Conservation (phyloP, 2,113 vertebrate genomes). For the Drymodes brunneopygia region DNA sequence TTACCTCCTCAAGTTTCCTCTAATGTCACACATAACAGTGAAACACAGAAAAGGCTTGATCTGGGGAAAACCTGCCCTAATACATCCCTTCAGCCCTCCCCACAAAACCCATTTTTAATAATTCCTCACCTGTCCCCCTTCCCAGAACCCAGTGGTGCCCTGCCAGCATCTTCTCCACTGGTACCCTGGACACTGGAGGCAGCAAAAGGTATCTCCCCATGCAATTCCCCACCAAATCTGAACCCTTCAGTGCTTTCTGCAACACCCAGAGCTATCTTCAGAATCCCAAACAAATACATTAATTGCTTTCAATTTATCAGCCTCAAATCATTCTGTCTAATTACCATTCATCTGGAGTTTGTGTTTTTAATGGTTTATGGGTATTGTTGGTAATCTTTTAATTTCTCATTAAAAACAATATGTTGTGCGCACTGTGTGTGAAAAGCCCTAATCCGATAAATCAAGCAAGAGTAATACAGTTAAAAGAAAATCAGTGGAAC, state of each 20-base stretch:
- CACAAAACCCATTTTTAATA: not conserved
- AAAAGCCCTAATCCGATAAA: slow-evolving; percentile 77
- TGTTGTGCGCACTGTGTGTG: slow-evolving; percentile 66
- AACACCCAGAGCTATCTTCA: slow-evolving; percentile 65
- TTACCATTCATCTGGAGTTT: slow-evolving; percentile 75
- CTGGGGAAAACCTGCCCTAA: not conserved
- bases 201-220: not conserved
- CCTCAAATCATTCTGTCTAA: slow-evolving; percentile 70
- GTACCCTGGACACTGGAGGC: not conserved
- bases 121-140: not conserved
- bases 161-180: not conserved
- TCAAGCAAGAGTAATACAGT: slow-evolving; percentile 72
- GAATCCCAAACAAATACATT: slow-evolving; percentile 71
- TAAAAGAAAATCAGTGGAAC: slow-evolving; percentile 74
- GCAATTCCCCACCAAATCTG: not conserved
- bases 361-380: slow-evolving; percentile 74
- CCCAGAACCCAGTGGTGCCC: not conserved
- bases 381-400: slow-evolving; percentile 78
- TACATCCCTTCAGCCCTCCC: not conserved
- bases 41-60: not conserved
- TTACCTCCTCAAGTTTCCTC: not conserved
- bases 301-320: slow-evolving; percentile 76
- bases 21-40: not conserved
- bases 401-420: slow-evolving; percentile 79
- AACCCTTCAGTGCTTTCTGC: slow-evolving; percentile 41